A percentile compares a stretch with the other conserved stretches of the same genome.
phyloP scores from a whole-genome alignment of 2,797 vertebrate species.

The Phataginus tetradactyla region DNA sequence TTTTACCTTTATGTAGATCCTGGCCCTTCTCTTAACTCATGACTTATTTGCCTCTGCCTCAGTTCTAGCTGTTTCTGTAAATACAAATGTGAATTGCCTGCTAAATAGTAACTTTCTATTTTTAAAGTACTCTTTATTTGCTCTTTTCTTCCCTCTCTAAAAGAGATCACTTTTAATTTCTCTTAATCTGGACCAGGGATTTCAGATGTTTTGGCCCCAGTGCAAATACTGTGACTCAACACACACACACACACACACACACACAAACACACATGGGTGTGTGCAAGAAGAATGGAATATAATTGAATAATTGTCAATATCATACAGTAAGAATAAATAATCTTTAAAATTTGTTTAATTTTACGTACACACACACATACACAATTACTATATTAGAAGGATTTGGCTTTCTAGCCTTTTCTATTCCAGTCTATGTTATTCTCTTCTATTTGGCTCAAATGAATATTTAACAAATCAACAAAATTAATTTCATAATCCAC shows the following conservation, averaged over 20 bases:
- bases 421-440: neutral
- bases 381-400: neutral
- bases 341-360: neutral
- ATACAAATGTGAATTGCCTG: conserved; percentile 3
- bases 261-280: neutral
- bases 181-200: neutral
- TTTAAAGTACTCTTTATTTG: conserved; percentile 32
- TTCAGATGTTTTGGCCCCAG: neutral
- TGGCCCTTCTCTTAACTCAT: neutral
- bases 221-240: neutral
- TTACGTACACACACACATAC: neutral
- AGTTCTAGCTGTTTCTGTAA: conserved; percentile 10
- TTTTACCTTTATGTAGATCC: neutral
- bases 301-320: neutral
- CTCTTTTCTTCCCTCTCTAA: neutral
- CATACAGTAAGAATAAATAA: neutral
- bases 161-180: neutral
- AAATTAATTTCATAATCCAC: neutral
- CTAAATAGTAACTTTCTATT: conserved; percentile 8
- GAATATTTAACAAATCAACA: neutral
- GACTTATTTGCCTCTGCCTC: neutral
- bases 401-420: neutral
- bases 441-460: neutral
- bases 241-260: neutral
- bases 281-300: neutral